Percentiles rank a stretch among this genome's conserved stretches.
Evolutionary conservation across 2,113 vertebrate genomes (phyloP).

Genomic region (Trichechus manatus): DNA sequence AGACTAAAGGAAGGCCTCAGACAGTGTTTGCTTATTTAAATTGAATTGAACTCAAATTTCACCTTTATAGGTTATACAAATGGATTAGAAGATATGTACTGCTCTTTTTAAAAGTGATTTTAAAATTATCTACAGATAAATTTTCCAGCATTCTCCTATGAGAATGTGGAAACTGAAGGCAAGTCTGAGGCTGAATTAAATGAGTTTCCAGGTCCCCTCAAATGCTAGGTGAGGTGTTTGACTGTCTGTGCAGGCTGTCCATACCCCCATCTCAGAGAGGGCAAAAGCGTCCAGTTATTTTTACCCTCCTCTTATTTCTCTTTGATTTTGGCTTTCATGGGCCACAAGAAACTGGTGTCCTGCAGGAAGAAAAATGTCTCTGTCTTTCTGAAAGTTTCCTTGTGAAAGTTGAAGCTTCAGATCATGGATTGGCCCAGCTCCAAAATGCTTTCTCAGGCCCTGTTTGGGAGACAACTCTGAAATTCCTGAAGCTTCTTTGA

Average conservation of each 20-base stretch:
- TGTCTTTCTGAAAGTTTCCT: background rate
- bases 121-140: background rate
- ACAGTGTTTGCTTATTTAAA: background rate
- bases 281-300: background rate
- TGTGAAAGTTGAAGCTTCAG: background rate
- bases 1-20: background rate
- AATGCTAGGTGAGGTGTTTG: background rate
- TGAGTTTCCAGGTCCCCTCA: background rate
- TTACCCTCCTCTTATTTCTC: conserved; percentile 4
- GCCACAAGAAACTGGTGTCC: background rate
- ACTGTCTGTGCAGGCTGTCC: background rate
- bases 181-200: background rate
- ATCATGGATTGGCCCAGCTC: background rate
- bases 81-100: background rate
- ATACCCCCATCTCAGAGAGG: background rate
- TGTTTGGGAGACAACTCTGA: background rate
- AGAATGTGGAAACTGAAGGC: background rate
- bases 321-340: background rate
- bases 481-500: background rate
- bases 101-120: background rate
- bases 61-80: background rate
- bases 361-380: background rate
- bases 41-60: background rate
- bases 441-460: background rate
- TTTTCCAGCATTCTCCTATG: background rate